Evolutionary conservation across 2,797 vertebrate species (phyloP), one percentile per base, ranked within the genome.

Genomic region (Sardinella longiceps): DNA sequence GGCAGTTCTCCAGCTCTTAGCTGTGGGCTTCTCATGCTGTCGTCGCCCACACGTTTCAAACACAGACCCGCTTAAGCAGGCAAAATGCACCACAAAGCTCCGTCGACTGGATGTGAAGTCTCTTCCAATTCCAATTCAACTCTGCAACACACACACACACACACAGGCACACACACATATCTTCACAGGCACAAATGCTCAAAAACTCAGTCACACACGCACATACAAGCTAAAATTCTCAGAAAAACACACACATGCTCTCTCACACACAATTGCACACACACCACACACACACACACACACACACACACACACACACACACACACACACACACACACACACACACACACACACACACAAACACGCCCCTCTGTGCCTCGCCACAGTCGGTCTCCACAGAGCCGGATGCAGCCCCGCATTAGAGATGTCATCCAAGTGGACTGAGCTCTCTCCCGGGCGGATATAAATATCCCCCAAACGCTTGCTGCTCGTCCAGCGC

Each of bases 361-460:
- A 14, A 18, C 63, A 6, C 30, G 11, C 66, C 33, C 15, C 66
- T 20, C 63, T 37, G 11, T 70, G 12, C 0, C 28, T 33, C 23
- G 66, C 66, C 33, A 39, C 18, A 9, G 30, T 74, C 15, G 15
- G 33, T 77, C 37, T 77, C 18, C 5, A 18, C 37, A 77, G 33
- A 77, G 70, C 33, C 37, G 70, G 70, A 77, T 43, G 70, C 43
- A 43, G 7, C 70, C 70, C 20, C 18, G 70, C 70, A 77, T 77
- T 77, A 77, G 70, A 77, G 70, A 77, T 77, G 70, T 77, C 70
- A 77, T 43, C 70, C 70, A 77, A 77, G 70, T 77, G 18, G 70
- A 23, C 33, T 39, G 37, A 20, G 33, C 70, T 77, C 37, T 39
- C 70, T n/a, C n/a, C n/a, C 1, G 33, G 30, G 18, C 20, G 20